Base-by-base conservation (phyloP, 2,797 vertebrate genomes). In the Coregonus sp. region DNA sequence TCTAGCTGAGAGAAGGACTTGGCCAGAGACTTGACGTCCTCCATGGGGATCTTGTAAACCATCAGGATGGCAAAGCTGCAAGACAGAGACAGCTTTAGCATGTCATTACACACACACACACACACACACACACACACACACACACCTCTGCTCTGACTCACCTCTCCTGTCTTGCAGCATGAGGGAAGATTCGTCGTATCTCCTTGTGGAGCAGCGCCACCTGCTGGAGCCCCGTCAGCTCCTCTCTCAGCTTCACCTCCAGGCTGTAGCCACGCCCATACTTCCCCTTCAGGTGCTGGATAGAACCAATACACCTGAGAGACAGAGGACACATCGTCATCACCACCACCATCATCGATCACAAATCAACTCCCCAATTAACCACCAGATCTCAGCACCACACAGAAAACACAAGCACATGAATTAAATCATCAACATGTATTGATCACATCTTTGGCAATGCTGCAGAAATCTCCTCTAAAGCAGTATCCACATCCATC, bases 261-360 rank as follows among this genome's bases (percentile, higher is more conserved):
- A 99, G 78, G 80, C 95, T 96, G 93, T 98, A 99, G 15, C 96
- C 95, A 31, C 92, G 95, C 3, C 98, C 98, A 80, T 96, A 99
- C 70, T 98, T 99, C 68, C 95, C 96, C 85, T 99, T 99, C 68
- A 99, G 85, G 82, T 99, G 97, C 12, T 99, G 98, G 80, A 98
- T 97, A 20, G 97, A 96, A 3, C 98, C 98, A 83, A 99, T 98
- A 70, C 97, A 99, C 40, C 98, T 99, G 87, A 51, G 15, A 35
- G 4, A 18, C 25, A 25, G 25, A 25, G 70, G 16, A 12, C n/a
- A 20, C 14, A 37, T 31, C 29, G 25, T 25, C 25, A 25, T 25
- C 25, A 31, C 33, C 35, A 25, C 6, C 40, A 50, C 11, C 47
- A 20, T 1, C 0, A 7, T 15, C 25, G 25, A 25, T 25, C 25